phyloP scores from a whole-genome alignment of 1,140 invertebrate genomes.

The Vollenhovia emeryi region DNA sequence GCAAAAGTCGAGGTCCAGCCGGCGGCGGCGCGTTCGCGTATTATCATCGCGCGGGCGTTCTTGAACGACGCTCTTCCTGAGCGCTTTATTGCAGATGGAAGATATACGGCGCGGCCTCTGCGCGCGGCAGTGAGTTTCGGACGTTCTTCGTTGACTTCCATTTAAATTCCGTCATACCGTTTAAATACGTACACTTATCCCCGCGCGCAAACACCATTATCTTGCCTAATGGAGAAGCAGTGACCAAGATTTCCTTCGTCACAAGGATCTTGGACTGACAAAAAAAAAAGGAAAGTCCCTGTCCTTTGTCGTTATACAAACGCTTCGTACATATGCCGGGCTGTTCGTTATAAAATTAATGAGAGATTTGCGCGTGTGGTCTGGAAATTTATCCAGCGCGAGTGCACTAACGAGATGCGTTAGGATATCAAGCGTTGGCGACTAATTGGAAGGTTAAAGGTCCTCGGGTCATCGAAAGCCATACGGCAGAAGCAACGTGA shows the following conservation, averaged over 20 bases:
- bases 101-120: constrained; percentile 39
- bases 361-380: background rate
- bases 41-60: constrained; percentile 63
- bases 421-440: background rate
- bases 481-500: constrained; percentile 13
- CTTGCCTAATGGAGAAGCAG: background rate
- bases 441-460: background rate
- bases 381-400: background rate
- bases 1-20: constrained; percentile 10
- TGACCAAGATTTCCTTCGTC: constrained; percentile 11
- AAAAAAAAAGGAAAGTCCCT: background rate
- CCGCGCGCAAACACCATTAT: constrained; percentile 49
- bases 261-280: background rate
- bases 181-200: constrained; percentile 36
- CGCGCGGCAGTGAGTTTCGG: constrained; percentile 36
- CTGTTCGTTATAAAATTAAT: background rate
- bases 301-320: background rate
- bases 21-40: background rate
- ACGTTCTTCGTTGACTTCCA: constrained; percentile 58
- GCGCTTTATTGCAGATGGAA: constrained; percentile 35
- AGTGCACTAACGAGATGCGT: background rate
- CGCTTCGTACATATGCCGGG: background rate
- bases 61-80: constrained; percentile 69
- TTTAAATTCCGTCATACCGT: constrained; percentile 56
- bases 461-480: background rate